A percentile compares a stretch with the other conserved stretches of the same genome.
These are phyloP conservation scores for Theodoxus fluviatilis DNA, from an alignment of 2,888 invertebrate species.

Conservation along the genomic window DNA sequence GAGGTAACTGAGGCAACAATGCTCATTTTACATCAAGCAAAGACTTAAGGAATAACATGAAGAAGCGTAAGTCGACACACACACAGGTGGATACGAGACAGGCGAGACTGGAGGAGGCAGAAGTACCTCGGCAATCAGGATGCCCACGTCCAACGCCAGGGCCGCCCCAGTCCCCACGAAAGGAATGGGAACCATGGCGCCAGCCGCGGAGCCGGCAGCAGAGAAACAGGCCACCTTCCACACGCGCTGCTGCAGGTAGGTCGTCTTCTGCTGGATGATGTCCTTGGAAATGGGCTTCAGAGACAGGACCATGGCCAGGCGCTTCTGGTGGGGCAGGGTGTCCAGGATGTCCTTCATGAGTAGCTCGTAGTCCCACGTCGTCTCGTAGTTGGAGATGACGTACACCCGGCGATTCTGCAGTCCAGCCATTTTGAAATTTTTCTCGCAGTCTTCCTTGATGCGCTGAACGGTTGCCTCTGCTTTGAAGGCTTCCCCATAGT, in stretches of 20 bases:
- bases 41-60: no score
- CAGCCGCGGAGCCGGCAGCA: not conserved
- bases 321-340: not conserved
- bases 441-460: constrained; percentile 17
- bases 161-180: no score
- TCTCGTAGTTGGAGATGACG: constrained; percentile 15
- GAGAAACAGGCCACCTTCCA: not conserved
- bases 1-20: no score
- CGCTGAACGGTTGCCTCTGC: not conserved
- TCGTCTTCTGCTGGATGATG: constrained; percentile 15
- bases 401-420: not conserved
- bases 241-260: not conserved
- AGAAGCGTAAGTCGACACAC: no score
- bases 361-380: constrained; percentile 20
- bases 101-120: no score
- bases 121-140: no score
- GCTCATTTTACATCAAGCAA: no score
- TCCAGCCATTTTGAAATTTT: constrained; percentile 18
- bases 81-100: no score
- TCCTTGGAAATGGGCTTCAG: constrained; percentile 9
- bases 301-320: not conserved
- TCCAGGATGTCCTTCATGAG: not conserved
- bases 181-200: constrained; percentile 20
- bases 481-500: constrained; percentile 23
- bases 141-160: no score